phyloP scores from a whole-genome alignment of 1,140 invertebrate genomes.

The Phenacoccus solenopsis region DNA sequence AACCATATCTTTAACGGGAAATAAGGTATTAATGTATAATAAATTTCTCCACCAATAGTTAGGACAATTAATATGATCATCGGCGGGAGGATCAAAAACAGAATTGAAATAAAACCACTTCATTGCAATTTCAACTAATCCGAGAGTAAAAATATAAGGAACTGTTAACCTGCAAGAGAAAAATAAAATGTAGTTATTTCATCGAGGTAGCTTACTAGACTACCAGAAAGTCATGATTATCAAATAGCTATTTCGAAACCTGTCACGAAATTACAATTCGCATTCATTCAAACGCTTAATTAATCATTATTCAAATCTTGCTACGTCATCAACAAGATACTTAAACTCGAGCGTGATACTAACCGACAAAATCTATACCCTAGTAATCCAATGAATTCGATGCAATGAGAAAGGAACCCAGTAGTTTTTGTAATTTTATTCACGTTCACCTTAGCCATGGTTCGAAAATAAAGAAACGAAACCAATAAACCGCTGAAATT shows the following conservation, averaged over 20 bases:
- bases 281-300: no score
- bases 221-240: no score
- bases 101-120: constrained; percentile 68
- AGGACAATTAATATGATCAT: constrained; percentile 65
- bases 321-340: no score
- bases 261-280: no score
- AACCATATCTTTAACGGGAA: constrained; percentile 75
- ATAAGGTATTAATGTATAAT: constrained; percentile 70
- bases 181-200: neutral
- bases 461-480: constrained; percentile 69
- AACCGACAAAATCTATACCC: constrained; percentile 59
- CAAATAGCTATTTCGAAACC: no score
- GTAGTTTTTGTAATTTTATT: constrained; percentile 50
- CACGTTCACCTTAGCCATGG: constrained; percentile 60
- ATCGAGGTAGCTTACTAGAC: no score
- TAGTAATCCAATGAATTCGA: constrained; percentile 68
- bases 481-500: constrained; percentile 57
- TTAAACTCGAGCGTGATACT: no score
- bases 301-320: no score
- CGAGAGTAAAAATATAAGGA: constrained; percentile 69
- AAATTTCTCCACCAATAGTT: constrained; percentile 78
- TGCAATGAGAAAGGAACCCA: constrained; percentile 50
- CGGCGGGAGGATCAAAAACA: constrained; percentile 64
- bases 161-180: constrained; percentile 51
- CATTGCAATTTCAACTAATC: constrained; percentile 62